A percentile compares a stretch with the other conserved stretches of the same genome.
Evolutionary conservation across 2,888 invertebrate genomes (phyloP).

Genomic region (Netelia inedita): DNA sequence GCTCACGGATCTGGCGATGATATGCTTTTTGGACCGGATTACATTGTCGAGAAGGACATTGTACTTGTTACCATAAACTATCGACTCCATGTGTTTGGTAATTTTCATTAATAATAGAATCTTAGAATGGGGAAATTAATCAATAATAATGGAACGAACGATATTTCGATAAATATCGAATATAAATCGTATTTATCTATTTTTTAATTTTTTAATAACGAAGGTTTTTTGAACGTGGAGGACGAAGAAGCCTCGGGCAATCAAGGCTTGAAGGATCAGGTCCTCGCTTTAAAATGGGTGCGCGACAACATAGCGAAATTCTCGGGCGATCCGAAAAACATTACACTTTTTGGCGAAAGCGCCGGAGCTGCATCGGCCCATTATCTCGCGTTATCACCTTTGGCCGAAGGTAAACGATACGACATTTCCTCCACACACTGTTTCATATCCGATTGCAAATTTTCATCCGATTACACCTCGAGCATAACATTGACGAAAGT

Average conservation of each 20-base stretch:
- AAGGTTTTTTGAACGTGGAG: conserved; percentile 69
- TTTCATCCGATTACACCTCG: background rate
- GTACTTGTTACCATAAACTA: conserved; percentile 81
- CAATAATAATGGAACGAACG: background rate
- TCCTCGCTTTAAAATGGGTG: conserved; percentile 75
- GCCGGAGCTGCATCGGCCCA: conserved; percentile 75
- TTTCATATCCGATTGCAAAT: background rate
- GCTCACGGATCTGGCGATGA: conserved; percentile 73
- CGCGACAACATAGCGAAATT: conserved; percentile 72
- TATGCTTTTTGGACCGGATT: conserved; percentile 77
- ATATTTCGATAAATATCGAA: conserved; percentile 18
- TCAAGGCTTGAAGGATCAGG: conserved; percentile 77
- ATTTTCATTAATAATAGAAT: background rate
- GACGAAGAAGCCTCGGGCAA: conserved; percentile 73
- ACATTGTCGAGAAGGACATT: conserved; percentile 77
- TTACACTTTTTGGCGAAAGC: conserved; percentile 76
- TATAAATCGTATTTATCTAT: background rate
- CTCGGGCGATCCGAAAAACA: conserved; percentile 75
- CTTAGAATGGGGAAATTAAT: background rate
- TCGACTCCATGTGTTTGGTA: conserved; percentile 78
- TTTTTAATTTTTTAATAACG: background rate
- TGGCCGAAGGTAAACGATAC: conserved; percentile 67
- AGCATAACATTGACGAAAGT: background rate
- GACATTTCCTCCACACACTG: background rate
- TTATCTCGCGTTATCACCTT: conserved; percentile 69